A percentile compares a stretch with the other conserved stretches of the same genome.
Evolutionary conservation across 2,797 vertebrate genomes (phyloP).

Genomic region (Chiropotes sagulatus): DNA sequence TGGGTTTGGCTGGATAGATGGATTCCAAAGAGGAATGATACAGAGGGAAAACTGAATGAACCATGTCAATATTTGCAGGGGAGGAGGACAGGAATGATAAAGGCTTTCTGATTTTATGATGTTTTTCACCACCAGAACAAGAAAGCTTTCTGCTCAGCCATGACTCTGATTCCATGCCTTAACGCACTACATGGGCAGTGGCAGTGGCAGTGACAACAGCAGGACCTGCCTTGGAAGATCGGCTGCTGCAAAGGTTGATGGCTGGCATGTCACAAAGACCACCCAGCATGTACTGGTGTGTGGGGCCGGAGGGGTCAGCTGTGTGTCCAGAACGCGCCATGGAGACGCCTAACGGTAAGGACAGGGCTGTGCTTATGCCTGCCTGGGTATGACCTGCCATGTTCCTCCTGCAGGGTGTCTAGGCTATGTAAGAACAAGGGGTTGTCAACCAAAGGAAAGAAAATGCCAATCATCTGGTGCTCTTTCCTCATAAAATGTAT

Average conservation of each 20-base stretch:
- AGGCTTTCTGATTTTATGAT: neutral
- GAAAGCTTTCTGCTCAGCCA: neutral
- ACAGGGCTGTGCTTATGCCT: rapidly evolving
- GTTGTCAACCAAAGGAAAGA: neutral
- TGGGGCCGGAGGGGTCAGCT: conserved; percentile 86
- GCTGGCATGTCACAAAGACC: conserved; percentile 70
- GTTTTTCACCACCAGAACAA: conserved; percentile 29
- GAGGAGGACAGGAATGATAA: neutral
- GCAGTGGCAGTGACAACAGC: neutral
- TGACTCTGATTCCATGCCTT: neutral
- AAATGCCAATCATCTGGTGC: neutral
- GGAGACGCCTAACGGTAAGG: conserved; percentile 88
- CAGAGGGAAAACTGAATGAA: neutral
- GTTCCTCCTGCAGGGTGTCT: neutral
- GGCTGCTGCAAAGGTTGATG: conserved; percentile 55
- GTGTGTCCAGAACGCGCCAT: conserved; percentile 82
- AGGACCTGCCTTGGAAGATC: neutral
- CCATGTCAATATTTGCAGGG: neutral
- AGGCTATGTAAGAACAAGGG: rapidly evolving
- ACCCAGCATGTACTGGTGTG: conserved; percentile 94
- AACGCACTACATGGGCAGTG: rapidly evolving
- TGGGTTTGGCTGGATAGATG: neutral
- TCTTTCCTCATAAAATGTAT: neutral
- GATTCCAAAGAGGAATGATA: neutral
- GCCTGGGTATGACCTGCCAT: rapidly evolving